Base-by-base conservation (phyloP, 2,888 invertebrate species). In the Chironomus riparius region DNA sequence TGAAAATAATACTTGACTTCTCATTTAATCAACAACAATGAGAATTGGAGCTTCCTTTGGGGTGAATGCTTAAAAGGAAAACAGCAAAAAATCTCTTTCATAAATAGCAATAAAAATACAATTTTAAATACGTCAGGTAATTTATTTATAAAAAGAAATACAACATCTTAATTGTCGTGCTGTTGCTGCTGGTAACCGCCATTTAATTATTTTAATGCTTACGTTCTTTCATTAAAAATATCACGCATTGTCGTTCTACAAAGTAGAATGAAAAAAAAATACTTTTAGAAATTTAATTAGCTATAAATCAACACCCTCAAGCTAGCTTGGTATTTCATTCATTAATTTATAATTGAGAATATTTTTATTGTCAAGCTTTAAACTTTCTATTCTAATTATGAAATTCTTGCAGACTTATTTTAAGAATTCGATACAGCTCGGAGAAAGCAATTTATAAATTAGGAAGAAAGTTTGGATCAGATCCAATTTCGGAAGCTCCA, bases 351-450 rank as follows among this genome's bases (percentile, higher is more conserved):
- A 5, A 28, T 28, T 28, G 4, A 18, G 6, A 56, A 56, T 15
- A 50, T 15, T 15, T 56, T 18, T 15, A 4, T 7, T 7, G 6
- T 15, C 2, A 50, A 15, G n/a, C 6, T n/a, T 50, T 13, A 50
- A 50, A 48, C 15, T 50, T 50, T 50, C 5, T n/a, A 15, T 56
- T 15, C 4, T 56, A 56, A 56, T 15, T 18, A 18, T 56, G 2
- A 56, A 15, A 4, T 38, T 10, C 5, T 56, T 21, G 3, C 5
- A 76, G 69, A 77, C 79, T 86, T 79, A 82, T 86, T 21, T 79
- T 86, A 5, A 81, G 85, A n/a, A 84, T 83, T 79, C 78, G 84
- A 79, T 80, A 80, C 79, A 80, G 83, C 80, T 83, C 84, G 78
- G 81, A 81, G 77, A 82, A 83, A 3, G 82, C 84, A 2, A 24